Conservation (phyloP, 2,888 invertebrate species). For the Ochropleura plecta region DNA sequence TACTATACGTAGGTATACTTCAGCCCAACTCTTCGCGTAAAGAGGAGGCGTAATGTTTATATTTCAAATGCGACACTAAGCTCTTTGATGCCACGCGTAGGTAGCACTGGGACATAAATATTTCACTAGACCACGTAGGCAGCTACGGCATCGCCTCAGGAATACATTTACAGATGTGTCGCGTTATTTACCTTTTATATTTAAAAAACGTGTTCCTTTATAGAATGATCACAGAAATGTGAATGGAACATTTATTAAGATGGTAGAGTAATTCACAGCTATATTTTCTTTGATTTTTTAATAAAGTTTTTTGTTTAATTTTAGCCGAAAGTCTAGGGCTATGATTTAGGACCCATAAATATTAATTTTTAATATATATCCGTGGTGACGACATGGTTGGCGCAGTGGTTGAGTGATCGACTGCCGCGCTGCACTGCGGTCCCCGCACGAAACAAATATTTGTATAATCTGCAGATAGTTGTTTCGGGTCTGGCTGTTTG, state of each 20-base stretch:
- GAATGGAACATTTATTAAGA: not conserved
- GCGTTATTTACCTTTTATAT: slow-evolving; percentile 21
- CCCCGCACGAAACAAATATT: no score
- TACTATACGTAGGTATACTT: not conserved
- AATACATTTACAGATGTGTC: slow-evolving; percentile 33
- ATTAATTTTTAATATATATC: no score
- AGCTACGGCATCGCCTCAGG: not conserved
- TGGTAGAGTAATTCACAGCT: no score
- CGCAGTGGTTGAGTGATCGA: no score
- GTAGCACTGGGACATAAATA: slow-evolving; percentile 27
- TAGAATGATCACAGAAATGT: slow-evolving; percentile 9
- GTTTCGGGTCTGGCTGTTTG: no score
- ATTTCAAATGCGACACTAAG: slow-evolving; percentile 12
- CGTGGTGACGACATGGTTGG: no score
- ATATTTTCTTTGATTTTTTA: no score
- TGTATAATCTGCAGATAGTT: no score
- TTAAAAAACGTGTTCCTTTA: slow-evolving; percentile 20
- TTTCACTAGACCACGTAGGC: slow-evolving; percentile 28
- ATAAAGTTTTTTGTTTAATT: no score
- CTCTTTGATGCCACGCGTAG: not conserved
- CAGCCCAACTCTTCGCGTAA: not conserved
- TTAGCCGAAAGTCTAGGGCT: no score
- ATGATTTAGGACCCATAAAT: no score
- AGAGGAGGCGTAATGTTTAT: not conserved
- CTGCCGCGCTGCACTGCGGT: no score